Evolutionary conservation across 2,113 vertebrate genomes (phyloP), one percentile per base, ranked within the genome.

Genomic region (Pogona vitticeps): DNA sequence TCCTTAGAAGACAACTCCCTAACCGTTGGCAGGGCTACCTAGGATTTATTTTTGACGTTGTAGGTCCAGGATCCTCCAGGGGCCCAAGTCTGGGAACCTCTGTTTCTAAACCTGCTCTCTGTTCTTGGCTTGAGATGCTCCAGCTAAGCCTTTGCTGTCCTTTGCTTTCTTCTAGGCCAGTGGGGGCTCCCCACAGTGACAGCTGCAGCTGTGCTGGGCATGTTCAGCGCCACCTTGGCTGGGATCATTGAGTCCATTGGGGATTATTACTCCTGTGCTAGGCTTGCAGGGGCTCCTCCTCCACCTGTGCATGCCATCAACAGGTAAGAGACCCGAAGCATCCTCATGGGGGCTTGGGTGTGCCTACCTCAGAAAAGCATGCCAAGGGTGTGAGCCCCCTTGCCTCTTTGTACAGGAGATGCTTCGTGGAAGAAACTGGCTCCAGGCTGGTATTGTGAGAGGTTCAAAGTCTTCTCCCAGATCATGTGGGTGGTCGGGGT

Each of bases 181-280:
- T 99, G 99, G 99, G 99, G 98, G 26, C 90, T 98, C 82, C 98
- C 99, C 9, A 98, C 97, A 0, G 97, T 99, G 89, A 99, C 98
- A 0, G 94, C 96, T 0, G 98, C 98, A 0, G 98, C 98, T 1
- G 98, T 98, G 86, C 86, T 99, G 92, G 99, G 99, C 13, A 99
- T 99, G 98, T 97, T 99, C 91, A 99, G 99, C 14, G 99, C 99
- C 14, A 99, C 97, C 0, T 82, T 98, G 89, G 97, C 98, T 0
- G 99, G 99, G 63, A 99, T 99, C 63, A 96, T 99, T 1, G 99
- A 99, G 93, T 99, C 99, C 23, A 98, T 99, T 0, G 99, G 99
- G 14, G 98, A 99, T 91, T 99, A 99, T 88, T 99, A 99, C 15
- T 98, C 98, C 9, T 99, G 99, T 17, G 99, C 99, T 56, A 97